phyloP scores from a whole-genome alignment of 2,113 vertebrate genomes.

The Cygnus buccinator region DNA sequence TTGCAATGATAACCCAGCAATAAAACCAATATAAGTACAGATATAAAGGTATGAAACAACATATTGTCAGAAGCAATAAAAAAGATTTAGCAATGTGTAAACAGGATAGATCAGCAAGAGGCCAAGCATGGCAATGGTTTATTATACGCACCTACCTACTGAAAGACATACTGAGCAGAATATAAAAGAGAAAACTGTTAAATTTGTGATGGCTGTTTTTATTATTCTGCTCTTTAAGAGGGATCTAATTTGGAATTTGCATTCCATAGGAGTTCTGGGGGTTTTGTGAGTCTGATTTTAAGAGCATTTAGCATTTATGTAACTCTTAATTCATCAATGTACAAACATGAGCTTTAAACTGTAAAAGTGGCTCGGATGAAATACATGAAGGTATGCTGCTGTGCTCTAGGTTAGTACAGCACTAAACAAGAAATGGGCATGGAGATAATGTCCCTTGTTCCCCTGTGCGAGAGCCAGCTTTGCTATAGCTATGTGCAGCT shows the following conservation, averaged over 20 bases:
- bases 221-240: conserved; percentile 24
- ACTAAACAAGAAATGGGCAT: not conserved
- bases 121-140: conserved; percentile 28
- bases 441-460: not conserved
- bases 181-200: conserved; percentile 41
- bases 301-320: conserved; percentile 20
- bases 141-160: conserved; percentile 13
- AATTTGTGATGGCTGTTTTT: conserved; percentile 44
- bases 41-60: conserved; percentile 58
- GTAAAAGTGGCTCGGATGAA: conserved; percentile 24
- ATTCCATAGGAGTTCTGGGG: not conserved
- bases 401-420: not conserved
- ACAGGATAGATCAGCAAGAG: conserved; percentile 61
- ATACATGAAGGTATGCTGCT: not conserved
- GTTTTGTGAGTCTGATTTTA: not conserved
- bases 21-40: conserved; percentile 37
- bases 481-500: not conserved
- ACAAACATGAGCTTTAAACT: not conserved
- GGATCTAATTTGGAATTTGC: conserved; percentile 10
- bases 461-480: not conserved
- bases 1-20: conserved; percentile 21
- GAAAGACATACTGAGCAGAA: conserved; percentile 35
- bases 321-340: not conserved
- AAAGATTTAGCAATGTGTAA: conserved; percentile 53
- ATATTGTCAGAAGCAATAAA: conserved; percentile 65